Base-by-base conservation (phyloP, 2,113 vertebrate species). In the Osmerus eperlanus region DNA sequence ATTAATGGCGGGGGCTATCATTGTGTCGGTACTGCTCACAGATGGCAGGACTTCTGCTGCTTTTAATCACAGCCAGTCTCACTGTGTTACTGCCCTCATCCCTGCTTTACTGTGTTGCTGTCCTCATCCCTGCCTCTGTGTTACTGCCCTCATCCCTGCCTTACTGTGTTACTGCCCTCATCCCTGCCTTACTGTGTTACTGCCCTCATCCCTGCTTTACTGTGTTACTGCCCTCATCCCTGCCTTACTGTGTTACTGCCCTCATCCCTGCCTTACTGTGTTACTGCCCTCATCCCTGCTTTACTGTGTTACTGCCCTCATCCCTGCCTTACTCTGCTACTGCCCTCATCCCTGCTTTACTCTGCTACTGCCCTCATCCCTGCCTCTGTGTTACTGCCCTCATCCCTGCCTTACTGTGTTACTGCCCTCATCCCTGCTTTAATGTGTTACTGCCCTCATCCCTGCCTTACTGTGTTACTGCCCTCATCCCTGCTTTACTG, bases 11-110 rank as follows among this genome's bases (percentile, higher is more conserved):
- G 52, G 69, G 47, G 25, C 12, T 78, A 71, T 83, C 47, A 62
- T 79, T 83, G 73, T 77, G 77, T 52, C 28, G 68, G 76, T 68
- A 36, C 72, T 74, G 18, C 68, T 61, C 85, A 81, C 70, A 82
- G 66, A 82, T 76, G 79, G 75, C 80, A 67, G 72, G 55, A 4
- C 63, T n/a, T 67, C 72, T 82, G 77, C 83, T 84, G 82, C 82
- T 77, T 86, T 87, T 88, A 88, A 89, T 90, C 86, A 86, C 41
- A 78, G 72, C 65, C 68, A 23, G 80, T 78, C 83, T 71, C 68
- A 81, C 84, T 87, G 84, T 75, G 82, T 80, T 78, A 60, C 71
- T 2, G 75, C 79, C n/a, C 65, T 77, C 63, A 74, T 82, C 78
- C 16, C 36, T 13, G 0, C 70, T 18, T 36, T 6, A 3, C 62